Conservation (phyloP, 2,797 vertebrate species). For the Psittacula echo region DNA sequence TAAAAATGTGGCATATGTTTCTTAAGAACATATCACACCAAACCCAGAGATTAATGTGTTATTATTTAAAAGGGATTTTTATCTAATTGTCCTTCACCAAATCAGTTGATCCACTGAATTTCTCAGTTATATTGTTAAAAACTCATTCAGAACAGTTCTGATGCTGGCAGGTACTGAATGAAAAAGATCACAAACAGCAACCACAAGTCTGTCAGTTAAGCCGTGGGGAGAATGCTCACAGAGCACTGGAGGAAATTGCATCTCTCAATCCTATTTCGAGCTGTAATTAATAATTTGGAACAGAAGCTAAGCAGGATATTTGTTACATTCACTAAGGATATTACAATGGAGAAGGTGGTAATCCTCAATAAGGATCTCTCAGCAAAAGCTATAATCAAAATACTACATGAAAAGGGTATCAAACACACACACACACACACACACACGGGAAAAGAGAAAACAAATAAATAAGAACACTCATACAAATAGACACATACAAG, state of each 20-base stretch:
- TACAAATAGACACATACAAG: background rate
- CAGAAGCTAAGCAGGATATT: constrained; percentile 23
- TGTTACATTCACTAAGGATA: background rate
- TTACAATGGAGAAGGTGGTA: background rate
- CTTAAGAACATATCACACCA: background rate
- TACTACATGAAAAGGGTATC: background rate
- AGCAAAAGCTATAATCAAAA: background rate
- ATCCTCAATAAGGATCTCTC: background rate
- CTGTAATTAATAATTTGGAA: background rate
- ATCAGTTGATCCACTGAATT: background rate
- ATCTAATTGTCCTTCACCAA: background rate
- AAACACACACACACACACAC: background rate
- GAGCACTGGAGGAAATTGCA: constrained; percentile 21
- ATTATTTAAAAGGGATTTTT: background rate
- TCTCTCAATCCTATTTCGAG: background rate
- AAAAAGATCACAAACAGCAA: background rate
- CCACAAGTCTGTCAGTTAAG: background rate
- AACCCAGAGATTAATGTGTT: background rate
- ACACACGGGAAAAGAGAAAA: background rate
- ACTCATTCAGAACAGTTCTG: background rate
- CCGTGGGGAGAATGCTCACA: background rate
- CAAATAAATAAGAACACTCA: background rate
- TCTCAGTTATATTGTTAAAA: background rate
- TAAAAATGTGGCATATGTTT: background rate
- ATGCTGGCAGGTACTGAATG: background rate